Evolutionary conservation across 2,113 vertebrate species (phyloP).

Genomic region (Percopsis transmontana): DNA sequence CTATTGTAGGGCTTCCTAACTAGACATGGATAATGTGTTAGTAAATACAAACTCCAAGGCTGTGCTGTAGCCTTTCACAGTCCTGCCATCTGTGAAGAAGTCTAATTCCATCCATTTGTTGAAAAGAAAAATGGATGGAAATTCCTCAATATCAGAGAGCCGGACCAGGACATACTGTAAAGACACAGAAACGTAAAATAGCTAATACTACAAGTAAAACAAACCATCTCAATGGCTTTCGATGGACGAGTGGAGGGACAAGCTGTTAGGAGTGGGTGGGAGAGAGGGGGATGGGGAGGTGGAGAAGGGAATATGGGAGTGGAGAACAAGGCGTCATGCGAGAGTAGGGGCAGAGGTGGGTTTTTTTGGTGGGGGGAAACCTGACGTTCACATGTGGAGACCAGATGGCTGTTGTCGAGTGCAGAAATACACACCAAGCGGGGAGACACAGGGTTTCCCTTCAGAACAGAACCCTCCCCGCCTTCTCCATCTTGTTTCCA

Average conservation of each 20-base stretch:
- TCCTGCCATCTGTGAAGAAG: too few species aligned
- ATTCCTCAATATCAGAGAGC: conserved; percentile 20
- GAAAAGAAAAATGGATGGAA: conserved; percentile 11
- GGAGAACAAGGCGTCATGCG: conserved; percentile 45
- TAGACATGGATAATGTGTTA: too few species aligned
- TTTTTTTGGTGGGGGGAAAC: not conserved
- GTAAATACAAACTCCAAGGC: too few species aligned
- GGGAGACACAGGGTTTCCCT: conserved; percentile 15
- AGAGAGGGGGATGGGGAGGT: conserved; percentile 26
- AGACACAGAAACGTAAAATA: conserved; percentile 42
- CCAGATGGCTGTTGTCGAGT: conserved; percentile 67
- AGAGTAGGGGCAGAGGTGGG: conserved; percentile 25
- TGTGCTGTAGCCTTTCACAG: too few species aligned
- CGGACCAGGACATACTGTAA: conserved; percentile 36
- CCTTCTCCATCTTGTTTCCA: not conserved
- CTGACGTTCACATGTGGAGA: conserved; percentile 56
- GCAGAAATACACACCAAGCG: conserved; percentile 37
- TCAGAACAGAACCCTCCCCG: too few species aligned
- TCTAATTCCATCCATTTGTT: too few species aligned
- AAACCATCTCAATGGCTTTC: not conserved
- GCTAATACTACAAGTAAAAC: conserved; percentile 15
- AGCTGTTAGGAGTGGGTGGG: conserved; percentile 37
- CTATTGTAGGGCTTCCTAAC: too few species aligned
- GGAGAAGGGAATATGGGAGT: conserved; percentile 26
- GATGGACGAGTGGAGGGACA: conserved; percentile 32